phyloP scores from a whole-genome alignment of 2,113 vertebrate species.

The Tinamus guttatus region DNA sequence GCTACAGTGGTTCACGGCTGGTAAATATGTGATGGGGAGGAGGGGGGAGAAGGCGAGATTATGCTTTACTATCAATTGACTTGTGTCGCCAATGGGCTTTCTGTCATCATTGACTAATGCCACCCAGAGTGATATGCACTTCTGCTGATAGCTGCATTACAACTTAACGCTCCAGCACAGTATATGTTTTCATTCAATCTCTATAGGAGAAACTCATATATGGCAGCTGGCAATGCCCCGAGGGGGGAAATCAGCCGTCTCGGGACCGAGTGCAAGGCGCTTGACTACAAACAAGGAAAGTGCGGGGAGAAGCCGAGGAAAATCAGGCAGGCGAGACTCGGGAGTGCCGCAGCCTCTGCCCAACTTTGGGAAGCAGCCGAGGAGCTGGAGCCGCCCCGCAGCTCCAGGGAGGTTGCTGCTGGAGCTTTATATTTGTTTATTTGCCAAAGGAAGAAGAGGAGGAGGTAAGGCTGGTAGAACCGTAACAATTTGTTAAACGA shows the following conservation, averaged over 20 bases:
- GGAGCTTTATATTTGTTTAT: not conserved
- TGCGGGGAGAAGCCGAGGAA: constrained; percentile 28
- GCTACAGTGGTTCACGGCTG: constrained; percentile 58
- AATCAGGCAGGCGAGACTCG: constrained; percentile 15
- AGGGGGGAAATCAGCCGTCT: constrained; percentile 54
- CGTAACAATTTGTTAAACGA: constrained; percentile 29
- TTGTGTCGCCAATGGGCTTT: constrained; percentile 64
- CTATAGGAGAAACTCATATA: constrained; percentile 67
- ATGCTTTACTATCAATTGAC: constrained; percentile 74
- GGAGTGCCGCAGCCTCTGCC: accelerated
- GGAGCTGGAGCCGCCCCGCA: not conserved
- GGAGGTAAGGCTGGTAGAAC: not conserved
- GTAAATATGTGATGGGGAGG: constrained; percentile 49
- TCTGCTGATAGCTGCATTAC: constrained; percentile 70
- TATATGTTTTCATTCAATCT: constrained; percentile 70
- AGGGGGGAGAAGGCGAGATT: constrained; percentile 31
- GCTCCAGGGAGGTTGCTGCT: not conserved
- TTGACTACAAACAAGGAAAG: constrained; percentile 45
- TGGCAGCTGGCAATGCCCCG: constrained; percentile 52
- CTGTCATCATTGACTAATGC: constrained; percentile 75
- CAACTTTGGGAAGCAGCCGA: not conserved
- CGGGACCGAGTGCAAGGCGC: constrained; percentile 43
- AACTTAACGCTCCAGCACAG: constrained; percentile 52
- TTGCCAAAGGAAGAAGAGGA: not conserved
- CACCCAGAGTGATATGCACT: constrained; percentile 69